phyloP scores from a whole-genome alignment of 2,113 vertebrate genomes.

The Syngnathus floridae region DNA sequence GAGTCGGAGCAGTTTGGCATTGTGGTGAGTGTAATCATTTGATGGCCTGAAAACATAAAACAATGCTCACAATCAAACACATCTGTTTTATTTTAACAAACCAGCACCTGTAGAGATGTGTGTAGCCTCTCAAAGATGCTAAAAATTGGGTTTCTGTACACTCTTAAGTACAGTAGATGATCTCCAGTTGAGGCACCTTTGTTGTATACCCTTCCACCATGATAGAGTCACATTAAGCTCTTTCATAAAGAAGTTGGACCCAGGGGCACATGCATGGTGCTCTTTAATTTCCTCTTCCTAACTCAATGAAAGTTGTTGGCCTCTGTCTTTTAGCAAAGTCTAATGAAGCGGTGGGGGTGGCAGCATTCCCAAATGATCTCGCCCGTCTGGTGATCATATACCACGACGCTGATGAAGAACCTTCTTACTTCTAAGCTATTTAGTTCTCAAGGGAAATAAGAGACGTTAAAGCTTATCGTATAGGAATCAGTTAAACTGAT shows the following conservation, averaged over 20 bases:
- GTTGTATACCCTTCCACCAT: constrained; percentile 28
- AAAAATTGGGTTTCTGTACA: neutral
- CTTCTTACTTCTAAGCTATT: constrained; percentile 36
- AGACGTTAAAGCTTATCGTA: constrained; percentile 55
- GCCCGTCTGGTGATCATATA: constrained; percentile 41
- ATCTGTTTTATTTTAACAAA: constrained; percentile 12
- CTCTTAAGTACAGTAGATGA: constrained; percentile 4
- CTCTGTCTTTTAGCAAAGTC: constrained; percentile 37
- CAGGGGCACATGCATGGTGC: constrained; percentile 16
- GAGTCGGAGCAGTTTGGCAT: constrained; percentile 96
- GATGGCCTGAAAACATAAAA: constrained; percentile 12
- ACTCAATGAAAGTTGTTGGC: constrained; percentile 16
- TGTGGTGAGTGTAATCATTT: constrained; percentile 80
- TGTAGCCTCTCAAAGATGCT: neutral
- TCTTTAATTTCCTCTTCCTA: constrained; percentile 20
- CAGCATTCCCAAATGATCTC: constrained; percentile 42
- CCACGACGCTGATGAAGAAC: constrained; percentile 43
- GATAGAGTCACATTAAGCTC: constrained; percentile 15
- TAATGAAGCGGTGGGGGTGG: constrained; percentile 52
- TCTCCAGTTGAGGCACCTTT: constrained; percentile 14
- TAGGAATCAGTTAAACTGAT: constrained; percentile 60
- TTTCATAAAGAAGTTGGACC: constrained; percentile 29
- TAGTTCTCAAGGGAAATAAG: constrained; percentile 67
- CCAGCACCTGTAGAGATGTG: neutral
- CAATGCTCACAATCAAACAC: constrained; percentile 13